Base-by-base conservation (phyloP, 1,140 invertebrate species). In the Aphelinus atriplicis region DNA sequence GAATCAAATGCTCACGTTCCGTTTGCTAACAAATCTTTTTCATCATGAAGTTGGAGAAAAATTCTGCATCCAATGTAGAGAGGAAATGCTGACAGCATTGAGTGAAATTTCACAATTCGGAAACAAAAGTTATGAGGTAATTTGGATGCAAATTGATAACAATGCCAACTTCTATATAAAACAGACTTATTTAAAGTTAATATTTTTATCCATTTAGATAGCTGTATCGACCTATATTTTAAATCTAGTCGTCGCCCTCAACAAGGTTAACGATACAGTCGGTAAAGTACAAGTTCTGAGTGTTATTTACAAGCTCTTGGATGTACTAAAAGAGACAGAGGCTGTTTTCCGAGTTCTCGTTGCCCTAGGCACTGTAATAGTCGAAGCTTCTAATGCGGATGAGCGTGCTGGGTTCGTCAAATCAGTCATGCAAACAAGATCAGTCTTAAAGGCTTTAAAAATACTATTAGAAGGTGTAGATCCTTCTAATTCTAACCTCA, bases 11-110 rank as follows among this genome's bases (percentile, higher is more conserved):
- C 88, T 97, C 55, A 87, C 92, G 3, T 90, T 96, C 67, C 90
- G 95, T 7, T 91, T 92, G 53, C 68, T 97, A 0, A 91, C 92
- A 68, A 97, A 97, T 87, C 90, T 95, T 76, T 93, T 96, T 83
- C 83, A 84, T 10, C 91, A 93, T 78, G 79, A 90, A n/a, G 80
- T 85, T 10, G 93, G 93, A 1, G 91, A 93, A 79, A 86, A 89
- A 79, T 80, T 93, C 58, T 89, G 93, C 9, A 81, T 92, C 5
- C 81, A 85, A 6, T 87, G 90, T 47, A 86, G 90, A 62, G 89
- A 92, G 68, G 88, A 90, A 68, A 82, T 94, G 45, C 78, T 92
- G 3, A 89, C 90, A 51, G 84, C 88, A 10, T 72, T 94, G 2
- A 84, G 88, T 3, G 85, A 88, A 67, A 84, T 93, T 58, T 78